Evolutionary conservation across 1,140 invertebrate species (phyloP), one percentile per base, ranked within the genome.

Genomic region (Drosophila mauritiana): DNA sequence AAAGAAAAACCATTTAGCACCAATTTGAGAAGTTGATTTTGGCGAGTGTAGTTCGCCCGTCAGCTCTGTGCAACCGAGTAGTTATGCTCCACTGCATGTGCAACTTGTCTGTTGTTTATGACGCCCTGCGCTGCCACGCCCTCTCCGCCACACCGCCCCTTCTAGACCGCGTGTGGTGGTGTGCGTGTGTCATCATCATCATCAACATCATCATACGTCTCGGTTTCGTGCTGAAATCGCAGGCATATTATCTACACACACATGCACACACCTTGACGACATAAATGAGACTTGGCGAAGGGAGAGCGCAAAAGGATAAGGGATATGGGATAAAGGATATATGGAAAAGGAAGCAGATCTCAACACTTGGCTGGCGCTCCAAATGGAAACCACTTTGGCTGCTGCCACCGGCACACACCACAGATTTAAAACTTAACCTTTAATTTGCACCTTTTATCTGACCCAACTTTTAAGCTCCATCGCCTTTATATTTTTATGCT

Each of bases 61-160:
- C 73, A 77, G 70, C 43, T 53, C 69, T 45, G 54, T 82, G 79
- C 63, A 80, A 69, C 59, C 57, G 52, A 59, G 77, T 80, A 65
- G 81, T 85, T 83, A 79, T 80, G 83, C 83, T 83, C 67, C 53
- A 80, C 65, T 88, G 83, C 83, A 88, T 88, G 83, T 89, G 84
- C 80, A 88, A 84, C 84, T 88, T 88, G 84, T 89, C 84, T 89
- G 84, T 89, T 88, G 84, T 84, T 88, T 89, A 88, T 88, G 80
- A 84, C 80, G 69, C 80, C 67, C 78, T 45, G 45, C 27, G 52
- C 43, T 51, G 73, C 56, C 40, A 45, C 49, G n/a, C 49, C 52
- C 36, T 22, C 22, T 12, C 1, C 20, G 31, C 37, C 37, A 13
- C 37, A 17, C 8, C 36, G 22, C 53, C 57, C 46, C 12, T 36